Evolutionary conservation across 2,888 invertebrate genomes (phyloP).

Genomic region (Spisula solida): DNA sequence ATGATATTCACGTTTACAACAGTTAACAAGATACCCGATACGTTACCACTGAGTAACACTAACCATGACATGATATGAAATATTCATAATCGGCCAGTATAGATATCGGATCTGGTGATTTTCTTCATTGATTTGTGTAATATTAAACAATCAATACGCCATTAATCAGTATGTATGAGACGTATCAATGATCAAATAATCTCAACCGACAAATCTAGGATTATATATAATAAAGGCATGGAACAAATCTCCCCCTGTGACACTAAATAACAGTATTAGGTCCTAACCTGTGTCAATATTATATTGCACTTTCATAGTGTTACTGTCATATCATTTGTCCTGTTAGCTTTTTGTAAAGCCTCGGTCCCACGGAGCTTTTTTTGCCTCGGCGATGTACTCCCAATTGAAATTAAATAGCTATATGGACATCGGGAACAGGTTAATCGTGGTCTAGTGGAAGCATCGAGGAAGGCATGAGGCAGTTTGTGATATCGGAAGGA

Average conservation of each 20-base stretch:
- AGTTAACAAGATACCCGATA: not conserved
- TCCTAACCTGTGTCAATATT: not conserved
- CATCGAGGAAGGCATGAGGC: no score
- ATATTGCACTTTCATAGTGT: not conserved
- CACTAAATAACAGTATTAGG: not conserved
- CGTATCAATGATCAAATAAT: not conserved
- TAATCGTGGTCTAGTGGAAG: no score
- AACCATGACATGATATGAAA: constrained; percentile 7
- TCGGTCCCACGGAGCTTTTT: no score
- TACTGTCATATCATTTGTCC: not conserved
- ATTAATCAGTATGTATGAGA: constrained; percentile 17
- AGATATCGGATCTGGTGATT: not conserved
- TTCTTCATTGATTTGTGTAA: not conserved
- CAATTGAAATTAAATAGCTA: no score
- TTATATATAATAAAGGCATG: not conserved
- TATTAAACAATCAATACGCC: constrained; percentile 7
- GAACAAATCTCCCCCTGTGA: not conserved
- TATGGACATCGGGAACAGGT: no score
- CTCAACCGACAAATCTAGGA: constrained; percentile 16
- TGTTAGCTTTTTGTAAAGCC: no score
- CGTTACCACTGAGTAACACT: not conserved
- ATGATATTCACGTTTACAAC: no score
- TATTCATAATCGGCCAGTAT: constrained; percentile 13
- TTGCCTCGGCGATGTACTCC: no score
- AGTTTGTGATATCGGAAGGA: no score